Percentiles rank a stretch among this genome's conserved stretches.
These are phyloP conservation scores for Sceloporus tristichus DNA, from an alignment of 2,113 vertebrate species.

Conservation along the genomic window DNA sequence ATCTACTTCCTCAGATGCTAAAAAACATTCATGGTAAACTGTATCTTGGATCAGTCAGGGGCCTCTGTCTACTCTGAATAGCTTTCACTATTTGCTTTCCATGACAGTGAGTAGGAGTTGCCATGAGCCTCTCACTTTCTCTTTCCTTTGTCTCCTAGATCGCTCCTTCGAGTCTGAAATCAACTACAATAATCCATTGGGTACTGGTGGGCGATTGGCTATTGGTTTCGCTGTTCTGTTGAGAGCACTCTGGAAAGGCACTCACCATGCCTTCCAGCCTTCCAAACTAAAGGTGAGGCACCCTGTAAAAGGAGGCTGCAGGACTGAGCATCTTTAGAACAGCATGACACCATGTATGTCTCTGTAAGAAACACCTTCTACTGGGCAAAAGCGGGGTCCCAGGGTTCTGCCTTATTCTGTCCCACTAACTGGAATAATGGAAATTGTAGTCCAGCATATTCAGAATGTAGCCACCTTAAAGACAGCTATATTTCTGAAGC, in stretches of 20 bases:
- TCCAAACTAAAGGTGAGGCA: slow-evolving; percentile 93
- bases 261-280: slow-evolving; percentile 96
- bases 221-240: slow-evolving; percentile 95
- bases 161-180: slow-evolving; percentile 95
- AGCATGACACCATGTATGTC: background rate
- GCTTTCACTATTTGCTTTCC: background rate
- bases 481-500: background rate
- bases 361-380: background rate
- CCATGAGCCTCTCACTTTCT: background rate
- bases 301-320: background rate
- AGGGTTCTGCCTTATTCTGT: background rate
- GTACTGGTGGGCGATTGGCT: slow-evolving; percentile 93
- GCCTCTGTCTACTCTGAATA: background rate
- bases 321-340: too few species aligned
- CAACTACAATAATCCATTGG: slow-evolving; percentile 95
- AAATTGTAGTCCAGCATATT: too few species aligned
- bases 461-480: background rate
- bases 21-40: slow-evolving; percentile 17
- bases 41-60: rapidly evolving
- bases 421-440: background rate
- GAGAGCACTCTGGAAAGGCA: slow-evolving; percentile 95
- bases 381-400: background rate
- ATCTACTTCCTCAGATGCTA: too few species aligned
- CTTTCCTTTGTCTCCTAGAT: slow-evolving; percentile 76
- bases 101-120: rapidly evolving